Conservation (phyloP, 2,888 invertebrate genomes). For the Drosophila pseudotalamancana region DNA sequence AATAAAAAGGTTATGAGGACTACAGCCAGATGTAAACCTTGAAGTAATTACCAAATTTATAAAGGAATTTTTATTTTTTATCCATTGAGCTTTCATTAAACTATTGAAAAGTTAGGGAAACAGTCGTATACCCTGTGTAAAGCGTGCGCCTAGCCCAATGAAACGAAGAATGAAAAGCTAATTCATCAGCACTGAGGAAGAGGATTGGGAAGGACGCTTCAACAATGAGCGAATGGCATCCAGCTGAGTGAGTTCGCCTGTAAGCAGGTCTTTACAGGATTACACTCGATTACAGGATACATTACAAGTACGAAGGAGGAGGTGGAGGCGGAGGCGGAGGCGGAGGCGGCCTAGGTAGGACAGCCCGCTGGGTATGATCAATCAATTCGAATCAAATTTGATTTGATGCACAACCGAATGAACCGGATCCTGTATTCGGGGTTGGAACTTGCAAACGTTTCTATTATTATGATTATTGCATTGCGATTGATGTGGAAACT, state of each 20-base stretch:
- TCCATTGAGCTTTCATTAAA: neutral
- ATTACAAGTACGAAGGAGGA: conserved; percentile 67
- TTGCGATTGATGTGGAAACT: conserved; percentile 36
- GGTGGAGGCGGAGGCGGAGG: too few relatives aligned
- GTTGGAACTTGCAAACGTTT: conserved; percentile 18
- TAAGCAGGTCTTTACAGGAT: conserved; percentile 80
- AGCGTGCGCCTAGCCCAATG: conserved; percentile 8
- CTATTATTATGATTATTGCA: conserved; percentile 51
- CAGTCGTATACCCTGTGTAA: neutral
- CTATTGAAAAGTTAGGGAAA: neutral
- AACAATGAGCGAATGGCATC: conserved; percentile 68
- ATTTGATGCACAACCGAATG: conserved; percentile 60
- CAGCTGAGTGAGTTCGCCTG: conserved; percentile 75
- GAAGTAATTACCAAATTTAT: too few relatives aligned
- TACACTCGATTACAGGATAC: conserved; percentile 80
- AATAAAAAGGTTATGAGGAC: too few relatives aligned
- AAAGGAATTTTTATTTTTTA: neutral
- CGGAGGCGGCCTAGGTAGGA: conserved; percentile 16
- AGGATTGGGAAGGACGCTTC: neutral
- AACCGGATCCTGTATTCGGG: conserved; percentile 29
- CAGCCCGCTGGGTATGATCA: conserved; percentile 83
- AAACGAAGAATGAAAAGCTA: conserved; percentile 15
- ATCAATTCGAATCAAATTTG: conserved; percentile 82
- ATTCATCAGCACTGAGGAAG: conserved; percentile 27
- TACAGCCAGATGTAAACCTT: too few relatives aligned